Base-by-base conservation (phyloP, 2,888 invertebrate genomes). In the Omphaloscelis lunosa region DNA sequence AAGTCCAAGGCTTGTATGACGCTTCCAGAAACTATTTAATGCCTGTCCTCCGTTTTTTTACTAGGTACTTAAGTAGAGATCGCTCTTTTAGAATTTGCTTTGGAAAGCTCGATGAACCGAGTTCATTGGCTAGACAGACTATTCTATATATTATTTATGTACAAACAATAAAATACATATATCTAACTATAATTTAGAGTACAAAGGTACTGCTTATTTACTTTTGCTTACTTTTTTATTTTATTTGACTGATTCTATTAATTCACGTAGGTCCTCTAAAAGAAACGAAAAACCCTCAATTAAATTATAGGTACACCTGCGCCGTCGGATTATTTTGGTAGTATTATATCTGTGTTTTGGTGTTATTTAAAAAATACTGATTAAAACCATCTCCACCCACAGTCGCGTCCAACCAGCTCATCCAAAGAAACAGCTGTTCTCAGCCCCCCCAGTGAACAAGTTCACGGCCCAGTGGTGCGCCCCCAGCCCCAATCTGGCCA, bases 391-490 rank as follows among this genome's bases (percentile, higher is more conserved):
- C 29, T 53, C 39, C 7, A 27, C 48, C 48, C 48, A 15, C 89
- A 95, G 95, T 1, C 94, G 95, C 2, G 82, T 93, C 17, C 96
- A 95, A 51, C 95, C 94, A 48, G 93, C 88, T 0, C 93, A 95
- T 69, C 95, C 95, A 0, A 96, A 95, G 89, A 96, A 95, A 90
- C 94, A 95, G 85, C 84, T 95, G 75, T 95, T 94, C 91, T 94
- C 94, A 0, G 92, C 93, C 0, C 95, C 96, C 0, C 95, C 96
- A 0, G 95, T 96, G 23, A 95, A 91, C 92, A 96, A 96, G 91
- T 96, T 96, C 87, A 96, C 96, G 0, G 92, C 92, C 2, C 91
- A 91, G 72, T 73, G 84, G 39, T 76, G 85, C 48, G 73, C 86
- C 3, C 93, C 93, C 39, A 91, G 93, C 80, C 88, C 92, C 29